A percentile compares a stretch with the other conserved stretches of the same genome.
phyloP scores from a whole-genome alignment of 2,888 invertebrate genomes.

The Amiota communis region DNA sequence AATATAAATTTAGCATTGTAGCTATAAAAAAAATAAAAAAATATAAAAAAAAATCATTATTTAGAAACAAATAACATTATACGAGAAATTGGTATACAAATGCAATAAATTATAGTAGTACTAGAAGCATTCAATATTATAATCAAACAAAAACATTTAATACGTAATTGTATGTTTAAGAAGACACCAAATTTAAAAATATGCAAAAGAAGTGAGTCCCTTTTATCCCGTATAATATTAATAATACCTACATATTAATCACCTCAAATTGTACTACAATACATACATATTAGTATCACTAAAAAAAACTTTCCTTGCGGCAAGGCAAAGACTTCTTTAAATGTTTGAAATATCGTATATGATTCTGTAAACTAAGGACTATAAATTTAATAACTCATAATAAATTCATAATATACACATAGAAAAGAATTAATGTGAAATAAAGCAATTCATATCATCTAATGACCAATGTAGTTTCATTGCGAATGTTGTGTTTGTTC shows the following conservation, averaged over 20 bases:
- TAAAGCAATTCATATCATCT: constrained; percentile 25
- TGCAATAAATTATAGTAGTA: constrained; percentile 8
- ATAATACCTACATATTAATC: neutral
- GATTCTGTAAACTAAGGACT: constrained; percentile 15
- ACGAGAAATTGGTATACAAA: constrained; percentile 4
- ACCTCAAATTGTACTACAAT: neutral
- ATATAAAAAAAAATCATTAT: neutral
- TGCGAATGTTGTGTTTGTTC: too few species aligned
- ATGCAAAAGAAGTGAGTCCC: constrained; percentile 3
- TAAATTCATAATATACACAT: neutral
- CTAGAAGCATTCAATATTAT: neutral
- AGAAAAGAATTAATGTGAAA: constrained; percentile 24
- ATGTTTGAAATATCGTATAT: constrained; percentile 5
- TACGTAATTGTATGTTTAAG: neutral
- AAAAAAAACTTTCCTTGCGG: neutral
- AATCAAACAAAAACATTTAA: constrained; percentile 1
- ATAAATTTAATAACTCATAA: constrained; percentile 4
- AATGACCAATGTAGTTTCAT: too few species aligned
- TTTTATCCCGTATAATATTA: neutral
- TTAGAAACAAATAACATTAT: neutral
- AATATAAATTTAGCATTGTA: neutral
- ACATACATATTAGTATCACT: neutral
- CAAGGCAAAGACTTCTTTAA: constrained; percentile 9
- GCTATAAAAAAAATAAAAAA: neutral
- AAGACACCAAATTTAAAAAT: neutral